phyloP scores from a whole-genome alignment of 1,140 invertebrate species.

The Chymomyza costata region DNA sequence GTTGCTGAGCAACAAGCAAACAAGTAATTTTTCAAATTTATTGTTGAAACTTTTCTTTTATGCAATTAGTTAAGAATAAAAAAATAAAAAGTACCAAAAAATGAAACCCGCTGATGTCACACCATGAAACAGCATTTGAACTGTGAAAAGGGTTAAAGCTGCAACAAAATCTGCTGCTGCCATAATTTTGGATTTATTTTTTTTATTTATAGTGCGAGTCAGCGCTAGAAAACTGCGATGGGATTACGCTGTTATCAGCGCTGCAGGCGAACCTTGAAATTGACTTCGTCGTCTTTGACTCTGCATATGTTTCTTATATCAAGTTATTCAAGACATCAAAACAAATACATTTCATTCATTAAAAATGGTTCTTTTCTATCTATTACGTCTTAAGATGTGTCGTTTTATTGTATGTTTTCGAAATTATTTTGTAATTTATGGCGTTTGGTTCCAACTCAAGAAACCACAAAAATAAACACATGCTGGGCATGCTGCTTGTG shows the following conservation, averaged over 20 bases:
- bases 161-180: conserved; percentile 46
- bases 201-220: no score
- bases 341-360: conserved; percentile 46
- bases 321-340: conserved; percentile 13
- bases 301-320: background rate
- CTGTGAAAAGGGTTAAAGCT: conserved; percentile 56
- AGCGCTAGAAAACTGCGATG: no score
- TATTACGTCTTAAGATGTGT: conserved; percentile 24
- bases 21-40: conserved; percentile 53
- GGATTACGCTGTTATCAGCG: conserved; percentile 34
- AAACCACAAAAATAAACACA: conserved; percentile 33
- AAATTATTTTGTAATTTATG: conserved; percentile 61
- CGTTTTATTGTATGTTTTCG: conserved; percentile 13
- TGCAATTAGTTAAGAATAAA: conserved; percentile 49
- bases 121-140: background rate
- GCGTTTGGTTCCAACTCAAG: conserved; percentile 42
- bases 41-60: conserved; percentile 23
- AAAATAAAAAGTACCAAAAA: no score
- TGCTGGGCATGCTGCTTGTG: no score
- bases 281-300: conserved; percentile 19
- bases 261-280: conserved; percentile 32
- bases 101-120: no score
- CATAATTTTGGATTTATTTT: conserved; percentile 44
- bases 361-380: conserved; percentile 30
- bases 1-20: conserved; percentile 10